Percentiles rank a stretch among this genome's conserved stretches.
Evolutionary conservation across 1,140 invertebrate genomes (phyloP).

Genomic region (Battus philenor): DNA sequence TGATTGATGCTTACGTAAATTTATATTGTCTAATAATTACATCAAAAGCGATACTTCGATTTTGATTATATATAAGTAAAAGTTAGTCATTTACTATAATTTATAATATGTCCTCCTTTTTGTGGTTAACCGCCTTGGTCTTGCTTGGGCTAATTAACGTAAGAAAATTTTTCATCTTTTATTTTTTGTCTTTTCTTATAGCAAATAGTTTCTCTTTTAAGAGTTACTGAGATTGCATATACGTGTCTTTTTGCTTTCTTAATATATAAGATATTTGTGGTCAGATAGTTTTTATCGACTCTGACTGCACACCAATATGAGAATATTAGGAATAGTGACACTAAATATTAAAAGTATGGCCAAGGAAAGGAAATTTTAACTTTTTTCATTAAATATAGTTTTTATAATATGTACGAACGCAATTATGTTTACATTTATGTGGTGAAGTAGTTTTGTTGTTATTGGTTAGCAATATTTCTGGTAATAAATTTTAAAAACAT

Average conservation of each 20-base stretch:
- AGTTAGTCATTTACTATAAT: not conserved
- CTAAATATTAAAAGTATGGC: not conserved
- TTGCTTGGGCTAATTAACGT: slow-evolving; percentile 26
- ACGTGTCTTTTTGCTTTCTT: no score
- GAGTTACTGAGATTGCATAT: no score
- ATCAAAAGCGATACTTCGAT: slow-evolving; percentile 3
- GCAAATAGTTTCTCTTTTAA: no score
- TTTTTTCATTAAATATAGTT: not conserved
- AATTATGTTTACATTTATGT: no score
- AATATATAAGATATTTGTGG: no score
- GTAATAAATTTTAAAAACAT: not conserved
- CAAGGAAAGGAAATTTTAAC: not conserved
- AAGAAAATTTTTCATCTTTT: slow-evolving; percentile 14
- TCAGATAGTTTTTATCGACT: not conserved
- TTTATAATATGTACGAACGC: not conserved
- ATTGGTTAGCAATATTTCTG: not conserved
- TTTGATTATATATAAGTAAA: slow-evolving; percentile 19
- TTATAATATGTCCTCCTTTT: slow-evolving; percentile 25
- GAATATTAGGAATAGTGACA: no score
- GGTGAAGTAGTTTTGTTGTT: no score
- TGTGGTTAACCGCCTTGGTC: slow-evolving; percentile 23
- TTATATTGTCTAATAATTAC: slow-evolving; percentile 10
- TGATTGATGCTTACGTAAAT: slow-evolving; percentile 6
- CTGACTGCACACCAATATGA: no score
- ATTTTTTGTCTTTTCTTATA: not conserved